Conservation (phyloP, 2,797 vertebrate species). For the Gallirallus australis region DNA sequence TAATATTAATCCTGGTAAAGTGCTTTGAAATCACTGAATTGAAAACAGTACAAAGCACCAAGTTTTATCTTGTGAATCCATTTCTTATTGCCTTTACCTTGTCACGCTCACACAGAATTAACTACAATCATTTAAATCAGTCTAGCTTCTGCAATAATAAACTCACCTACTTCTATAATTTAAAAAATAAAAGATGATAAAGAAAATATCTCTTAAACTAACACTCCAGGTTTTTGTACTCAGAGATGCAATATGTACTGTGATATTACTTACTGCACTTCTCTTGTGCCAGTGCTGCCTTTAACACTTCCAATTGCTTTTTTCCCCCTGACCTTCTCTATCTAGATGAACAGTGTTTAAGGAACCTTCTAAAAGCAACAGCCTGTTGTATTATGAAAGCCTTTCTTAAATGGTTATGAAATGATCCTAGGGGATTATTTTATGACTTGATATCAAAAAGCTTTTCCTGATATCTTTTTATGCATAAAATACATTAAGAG, state of each 20-base stretch:
- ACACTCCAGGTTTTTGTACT: not conserved
- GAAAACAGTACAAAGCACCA: slow-evolving; percentile 44
- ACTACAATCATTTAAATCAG: not conserved
- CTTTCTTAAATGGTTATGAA: not conserved
- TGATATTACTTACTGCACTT: not conserved
- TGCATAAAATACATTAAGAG: slow-evolving; percentile 9
- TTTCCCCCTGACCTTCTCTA: not conserved
- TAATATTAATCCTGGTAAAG: slow-evolving; percentile 59
- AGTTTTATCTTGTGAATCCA: slow-evolving; percentile 22
- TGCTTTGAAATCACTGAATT: slow-evolving; percentile 49
- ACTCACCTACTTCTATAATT: not conserved
- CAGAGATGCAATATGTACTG: not conserved
- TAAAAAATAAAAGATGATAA: not conserved
- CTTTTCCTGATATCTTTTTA: not conserved
- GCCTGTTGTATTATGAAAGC: not conserved
- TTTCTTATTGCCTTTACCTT: slow-evolving; percentile 12
- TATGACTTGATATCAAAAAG: not conserved
- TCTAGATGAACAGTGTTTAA: not conserved
- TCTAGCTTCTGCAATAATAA: not conserved
- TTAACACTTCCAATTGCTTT: not conserved
- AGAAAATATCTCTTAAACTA: not conserved
- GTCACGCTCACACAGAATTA: not conserved
- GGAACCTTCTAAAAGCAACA: not conserved
- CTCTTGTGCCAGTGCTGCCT: not conserved
- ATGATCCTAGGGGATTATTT: not conserved